A percentile compares a stretch with the other conserved stretches of the same genome.
Evolutionary conservation across 2,797 vertebrate species (phyloP).

Genomic region (Arnoldichthys spilopterus): DNA sequence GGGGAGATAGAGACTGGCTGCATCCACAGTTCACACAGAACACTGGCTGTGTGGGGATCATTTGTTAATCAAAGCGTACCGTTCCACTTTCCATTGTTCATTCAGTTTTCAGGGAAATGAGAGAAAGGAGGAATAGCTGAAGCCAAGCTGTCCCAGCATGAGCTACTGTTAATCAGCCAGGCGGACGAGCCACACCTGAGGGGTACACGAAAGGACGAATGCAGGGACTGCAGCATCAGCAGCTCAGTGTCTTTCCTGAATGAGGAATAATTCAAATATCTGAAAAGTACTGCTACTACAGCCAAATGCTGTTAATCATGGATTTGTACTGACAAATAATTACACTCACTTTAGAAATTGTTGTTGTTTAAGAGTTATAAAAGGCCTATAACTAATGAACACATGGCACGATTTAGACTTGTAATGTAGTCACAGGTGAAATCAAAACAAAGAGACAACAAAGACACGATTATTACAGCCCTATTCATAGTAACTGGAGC

Average conservation of each 20-base stretch:
- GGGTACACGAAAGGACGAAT: background rate
- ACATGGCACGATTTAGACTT: background rate
- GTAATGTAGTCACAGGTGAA: conserved; percentile 8
- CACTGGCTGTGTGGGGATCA: conserved; percentile 37
- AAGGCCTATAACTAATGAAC: background rate
- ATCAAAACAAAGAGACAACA: conserved; percentile 31
- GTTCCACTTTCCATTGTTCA: conserved; percentile 53
- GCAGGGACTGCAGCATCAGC: background rate
- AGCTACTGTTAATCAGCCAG: background rate
- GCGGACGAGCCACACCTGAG: background rate
- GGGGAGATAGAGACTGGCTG: conserved; percentile 16
- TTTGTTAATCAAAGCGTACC: conserved; percentile 62
- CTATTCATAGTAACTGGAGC: conserved; percentile 60
- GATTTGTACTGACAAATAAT: background rate
- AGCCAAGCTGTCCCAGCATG: background rate
- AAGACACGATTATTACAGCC: conserved; percentile 21
- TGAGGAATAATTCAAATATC: background rate
- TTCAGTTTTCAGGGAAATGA: conserved; percentile 61
- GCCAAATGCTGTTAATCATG: too few species aligned
- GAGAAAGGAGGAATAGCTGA: conserved; percentile 22
- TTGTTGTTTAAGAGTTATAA: too few species aligned
- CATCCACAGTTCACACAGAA: conserved; percentile 26
- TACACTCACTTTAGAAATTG: background rate
- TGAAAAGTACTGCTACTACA: background rate
- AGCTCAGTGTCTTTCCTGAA: background rate